Percentiles rank a stretch among this genome's conserved stretches.
Conservation (phyloP, 2,888 invertebrate genomes). For the Caenorhabditis plicata region DNA sequence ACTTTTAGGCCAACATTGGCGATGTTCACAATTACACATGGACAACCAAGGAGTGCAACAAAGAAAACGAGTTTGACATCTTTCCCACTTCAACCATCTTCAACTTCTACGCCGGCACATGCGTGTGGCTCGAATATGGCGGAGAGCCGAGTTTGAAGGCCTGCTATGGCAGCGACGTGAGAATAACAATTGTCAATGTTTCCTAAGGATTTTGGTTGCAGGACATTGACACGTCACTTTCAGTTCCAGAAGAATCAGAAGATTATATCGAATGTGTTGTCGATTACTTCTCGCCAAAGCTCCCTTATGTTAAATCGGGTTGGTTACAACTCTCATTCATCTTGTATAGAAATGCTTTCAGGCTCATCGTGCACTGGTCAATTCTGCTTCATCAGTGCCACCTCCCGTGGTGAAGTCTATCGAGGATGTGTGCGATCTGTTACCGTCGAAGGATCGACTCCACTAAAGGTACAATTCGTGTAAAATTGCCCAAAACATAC, state of each 20-base stretch:
- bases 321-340: too few species aligned
- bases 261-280: constrained; percentile 40
- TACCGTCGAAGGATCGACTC: constrained; percentile 16
- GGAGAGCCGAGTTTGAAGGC: constrained; percentile 20
- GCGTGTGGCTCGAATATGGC: constrained; percentile 34
- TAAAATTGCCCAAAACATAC: background rate
- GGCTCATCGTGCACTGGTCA: constrained; percentile 34
- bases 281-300: constrained; percentile 36
- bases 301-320: constrained; percentile 34
- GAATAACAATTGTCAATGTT: background rate
- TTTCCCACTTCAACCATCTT: constrained; percentile 35
- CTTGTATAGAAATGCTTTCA: too few species aligned
- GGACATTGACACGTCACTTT: constrained; percentile 11
- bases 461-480: constrained; percentile 16
- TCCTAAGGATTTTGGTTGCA: constrained; percentile 2
- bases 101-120: constrained; percentile 32
- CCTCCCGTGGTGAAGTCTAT: constrained; percentile 38
- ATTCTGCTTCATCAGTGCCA: constrained; percentile 44
- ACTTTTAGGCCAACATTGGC: constrained; percentile 5
- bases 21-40: constrained; percentile 17
- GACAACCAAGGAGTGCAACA: constrained; percentile 17
- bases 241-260: constrained; percentile 14
- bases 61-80: constrained; percentile 40
- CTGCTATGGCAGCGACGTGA: constrained; percentile 30
- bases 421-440: constrained; percentile 35